A percentile compares a stretch with the other conserved stretches of the same genome.
phyloP scores from a whole-genome alignment of 2,888 invertebrate genomes.

The Antheraea assamensis region DNA sequence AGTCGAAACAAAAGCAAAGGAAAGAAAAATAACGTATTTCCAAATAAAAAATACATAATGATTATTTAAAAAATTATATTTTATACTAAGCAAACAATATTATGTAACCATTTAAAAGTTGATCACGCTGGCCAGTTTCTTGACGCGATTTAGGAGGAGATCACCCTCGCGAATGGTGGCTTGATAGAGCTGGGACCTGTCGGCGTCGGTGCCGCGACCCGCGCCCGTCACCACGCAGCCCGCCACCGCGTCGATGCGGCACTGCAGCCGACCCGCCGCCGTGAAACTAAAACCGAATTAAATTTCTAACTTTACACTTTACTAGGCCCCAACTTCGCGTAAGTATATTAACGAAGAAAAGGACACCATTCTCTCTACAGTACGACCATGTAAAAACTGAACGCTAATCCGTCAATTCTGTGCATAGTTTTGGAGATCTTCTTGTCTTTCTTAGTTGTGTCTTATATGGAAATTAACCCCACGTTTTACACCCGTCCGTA shows the following conservation, averaged over 20 bases:
- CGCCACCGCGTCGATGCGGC: constrained; percentile 98
- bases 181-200: constrained; percentile 90
- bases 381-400: too few relatives aligned
- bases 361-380: too few relatives aligned
- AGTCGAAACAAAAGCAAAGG: too few relatives aligned
- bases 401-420: too few relatives aligned
- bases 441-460: too few relatives aligned
- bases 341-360: too few relatives aligned
- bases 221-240: constrained; percentile 95
- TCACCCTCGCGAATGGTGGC: constrained; percentile 99
- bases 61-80: background rate
- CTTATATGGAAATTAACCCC: too few relatives aligned
- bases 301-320: too few relatives aligned
- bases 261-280: constrained; percentile 97
- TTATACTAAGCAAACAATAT: background rate
- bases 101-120: constrained; percentile 88
- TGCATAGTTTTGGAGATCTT: too few relatives aligned
- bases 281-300: constrained; percentile 86
- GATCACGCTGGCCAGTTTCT: constrained; percentile 99
- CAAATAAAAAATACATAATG: background rate
- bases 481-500: too few relatives aligned
- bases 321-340: too few relatives aligned
- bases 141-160: constrained; percentile 97
- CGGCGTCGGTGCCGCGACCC: constrained; percentile 77
- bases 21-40: background rate